A percentile compares a stretch with the other conserved stretches of the same genome.
Conservation (phyloP, 2,888 invertebrate genomes). For the Lycophotia porphyrea region DNA sequence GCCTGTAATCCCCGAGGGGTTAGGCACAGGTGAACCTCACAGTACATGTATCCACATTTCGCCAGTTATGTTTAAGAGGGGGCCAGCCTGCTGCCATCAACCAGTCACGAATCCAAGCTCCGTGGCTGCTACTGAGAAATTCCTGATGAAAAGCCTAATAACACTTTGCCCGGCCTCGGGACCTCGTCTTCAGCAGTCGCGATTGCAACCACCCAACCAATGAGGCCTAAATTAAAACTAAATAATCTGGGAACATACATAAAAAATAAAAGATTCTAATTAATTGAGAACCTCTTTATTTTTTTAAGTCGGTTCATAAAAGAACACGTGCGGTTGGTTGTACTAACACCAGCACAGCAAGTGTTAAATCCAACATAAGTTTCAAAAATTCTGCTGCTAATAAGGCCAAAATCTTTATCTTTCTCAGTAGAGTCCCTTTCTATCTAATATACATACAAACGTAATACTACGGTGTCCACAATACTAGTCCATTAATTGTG, state of each 20-base stretch:
- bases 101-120: neutral
- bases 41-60: neutral
- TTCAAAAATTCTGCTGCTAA: neutral
- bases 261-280: too few relatives aligned
- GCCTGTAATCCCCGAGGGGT: neutral
- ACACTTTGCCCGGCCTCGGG: neutral
- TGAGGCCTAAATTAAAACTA: too few relatives aligned
- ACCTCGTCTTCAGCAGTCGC: neutral
- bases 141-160: neutral
- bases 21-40: neutral
- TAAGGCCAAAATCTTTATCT: neutral
- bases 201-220: neutral
- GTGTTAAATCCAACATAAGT: neutral
- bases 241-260: too few relatives aligned
- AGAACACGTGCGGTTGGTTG: neutral
- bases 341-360: neutral
- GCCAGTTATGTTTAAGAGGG: neutral
- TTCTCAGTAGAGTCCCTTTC: neutral
- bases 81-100: neutral
- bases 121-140: neutral
- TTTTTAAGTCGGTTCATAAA: too few relatives aligned
- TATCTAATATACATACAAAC: neutral
- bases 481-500: constrained; percentile 11
- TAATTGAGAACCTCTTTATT: too few relatives aligned
- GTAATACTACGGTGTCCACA: constrained; percentile 4